Percentiles rank a stretch among this genome's conserved stretches.
Conservation (phyloP, 2,888 invertebrate species). For the Penaeus monodon region DNA sequence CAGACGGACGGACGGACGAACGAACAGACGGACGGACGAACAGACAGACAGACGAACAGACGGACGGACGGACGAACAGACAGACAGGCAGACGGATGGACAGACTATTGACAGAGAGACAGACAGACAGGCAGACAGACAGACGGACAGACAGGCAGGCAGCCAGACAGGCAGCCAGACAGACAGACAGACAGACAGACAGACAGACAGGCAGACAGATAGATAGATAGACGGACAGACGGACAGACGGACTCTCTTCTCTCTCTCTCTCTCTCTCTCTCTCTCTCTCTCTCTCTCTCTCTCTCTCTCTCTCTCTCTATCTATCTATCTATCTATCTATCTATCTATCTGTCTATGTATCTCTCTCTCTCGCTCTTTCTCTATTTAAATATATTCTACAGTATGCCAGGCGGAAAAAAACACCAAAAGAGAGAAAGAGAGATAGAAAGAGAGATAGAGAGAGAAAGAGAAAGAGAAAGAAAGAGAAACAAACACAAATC, state of each 20-base stretch:
- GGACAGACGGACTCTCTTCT: neutral
- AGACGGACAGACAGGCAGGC: too few species aligned
- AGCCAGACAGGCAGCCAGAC: too few species aligned
- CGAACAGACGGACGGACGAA: neutral
- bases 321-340: neutral
- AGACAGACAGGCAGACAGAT: too few species aligned
- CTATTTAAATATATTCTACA: neutral
- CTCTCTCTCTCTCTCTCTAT: slow-evolving; percentile 26
- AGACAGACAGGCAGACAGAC: neutral
- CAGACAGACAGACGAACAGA: neutral
- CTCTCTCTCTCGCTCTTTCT: neutral
- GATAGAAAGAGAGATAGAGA: too few species aligned
- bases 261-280: slow-evolving; percentile 3
- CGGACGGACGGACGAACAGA: neutral
- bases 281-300: slow-evolving; percentile 26
- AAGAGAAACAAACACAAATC: too few species aligned
- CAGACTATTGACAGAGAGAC: neutral
- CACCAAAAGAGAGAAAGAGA: too few species aligned
- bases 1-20: neutral
- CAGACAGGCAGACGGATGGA: neutral
- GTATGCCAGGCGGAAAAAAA: too few species aligned
- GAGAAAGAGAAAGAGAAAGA: too few species aligned
- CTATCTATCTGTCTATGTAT: neutral
- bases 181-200: too few species aligned
- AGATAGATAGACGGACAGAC: too few species aligned